Evolutionary conservation across 2,888 invertebrate genomes (phyloP), one percentile per base, ranked within the genome.

Genomic region (Acheta domesticus): DNA sequence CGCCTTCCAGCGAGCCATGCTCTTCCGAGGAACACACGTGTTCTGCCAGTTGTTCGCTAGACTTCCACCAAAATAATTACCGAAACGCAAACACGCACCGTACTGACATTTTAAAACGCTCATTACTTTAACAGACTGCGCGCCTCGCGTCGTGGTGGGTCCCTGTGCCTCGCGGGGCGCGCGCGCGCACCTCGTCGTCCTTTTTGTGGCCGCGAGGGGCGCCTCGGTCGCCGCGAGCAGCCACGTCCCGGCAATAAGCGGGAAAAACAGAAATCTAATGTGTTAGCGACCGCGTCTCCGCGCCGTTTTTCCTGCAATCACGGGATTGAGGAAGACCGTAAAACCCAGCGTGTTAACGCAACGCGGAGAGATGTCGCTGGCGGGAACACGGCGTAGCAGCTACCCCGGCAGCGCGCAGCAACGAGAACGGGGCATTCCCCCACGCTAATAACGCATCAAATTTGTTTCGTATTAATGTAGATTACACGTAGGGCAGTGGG

Each of bases 101-200:
- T 62, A 62, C 62, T 62, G 62, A 62, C 62, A 62, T 62, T 62
- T 62, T 62, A 62, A 62, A 62, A 62, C 62, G 62, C 62, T 62
- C 62, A 62, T 62, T 62, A 62, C 62, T 62, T n/a, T 14, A 62
- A 62, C 62, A 62, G 62, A 62, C 62, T 62, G 62, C 16, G 36
- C 36, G 36, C 36, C 36, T 36, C n/a, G 14, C 62, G 62, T 19
- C 62, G 62, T 62, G 62, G 62, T 62, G 62, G 62, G 62, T 62
- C 62, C 62, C 4, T 12, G 8, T 11, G 62, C 62, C 62, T 62
- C 62, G 62, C 62, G 62, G 62, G 62, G 8, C n/a, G 5, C 62
- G n/a, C 62, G n/a, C 62, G n/a, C 36, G 36, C 36, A 62, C 62
- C n/a, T 62, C 62, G 62, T 62, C n/a, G 3, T 62, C 11, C n/a